Conservation (phyloP, 2,797 vertebrate genomes). For the Chaetophractus vellerosus region DNA sequence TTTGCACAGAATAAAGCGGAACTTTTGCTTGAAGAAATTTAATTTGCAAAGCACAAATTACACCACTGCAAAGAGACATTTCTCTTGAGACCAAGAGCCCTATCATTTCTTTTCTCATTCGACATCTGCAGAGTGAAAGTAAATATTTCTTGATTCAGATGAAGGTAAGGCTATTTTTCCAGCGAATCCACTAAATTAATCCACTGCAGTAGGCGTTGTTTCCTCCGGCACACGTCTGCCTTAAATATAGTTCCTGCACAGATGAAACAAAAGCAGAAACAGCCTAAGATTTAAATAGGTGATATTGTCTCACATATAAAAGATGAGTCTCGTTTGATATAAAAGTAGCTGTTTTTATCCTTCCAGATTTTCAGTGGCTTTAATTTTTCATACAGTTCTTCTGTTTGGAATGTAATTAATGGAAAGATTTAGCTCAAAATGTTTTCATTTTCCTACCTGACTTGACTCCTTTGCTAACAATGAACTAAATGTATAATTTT, state of each 20-base stretch:
- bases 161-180: slow-evolving; percentile 36
- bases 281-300: not conserved
- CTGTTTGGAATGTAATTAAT: not conserved
- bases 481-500: not conserved
- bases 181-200: not conserved
- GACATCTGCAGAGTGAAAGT: not conserved
- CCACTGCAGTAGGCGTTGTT: not conserved
- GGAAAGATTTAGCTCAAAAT: not conserved
- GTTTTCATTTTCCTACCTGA: not conserved
- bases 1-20: not conserved
- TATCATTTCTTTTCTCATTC: not conserved
- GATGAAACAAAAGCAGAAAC: not conserved
- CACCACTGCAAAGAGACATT: not conserved
- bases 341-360: not conserved
- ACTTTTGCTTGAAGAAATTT: not conserved
- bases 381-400: not conserved
- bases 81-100: not conserved
- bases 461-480: not conserved
- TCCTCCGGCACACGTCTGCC: not conserved
- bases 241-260: not conserved
- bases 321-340: not conserved
- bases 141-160: slow-evolving; percentile 52
- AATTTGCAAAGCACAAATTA: not conserved
- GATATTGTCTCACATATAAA: not conserved
- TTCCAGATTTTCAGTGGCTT: not conserved